Evolutionary conservation across 2,797 vertebrate species (phyloP).

Genomic region (Leptoclinus maculatus): DNA sequence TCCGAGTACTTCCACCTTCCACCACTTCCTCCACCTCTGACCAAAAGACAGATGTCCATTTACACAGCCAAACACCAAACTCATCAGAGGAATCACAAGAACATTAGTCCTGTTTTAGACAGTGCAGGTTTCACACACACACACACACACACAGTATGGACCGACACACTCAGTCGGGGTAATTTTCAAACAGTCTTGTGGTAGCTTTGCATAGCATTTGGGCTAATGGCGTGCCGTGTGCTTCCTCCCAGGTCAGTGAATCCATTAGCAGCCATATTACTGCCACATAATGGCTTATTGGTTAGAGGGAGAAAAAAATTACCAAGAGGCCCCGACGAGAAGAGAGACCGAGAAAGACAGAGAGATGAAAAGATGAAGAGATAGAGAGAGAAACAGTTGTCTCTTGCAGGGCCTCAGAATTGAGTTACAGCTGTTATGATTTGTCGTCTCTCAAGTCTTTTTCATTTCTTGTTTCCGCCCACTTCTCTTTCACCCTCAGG

Average conservation of each 20-base stretch:
- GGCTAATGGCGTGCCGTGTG: constrained; percentile 68
- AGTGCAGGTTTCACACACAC: background rate
- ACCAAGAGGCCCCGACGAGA: constrained; percentile 63
- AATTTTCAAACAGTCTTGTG: constrained; percentile 75
- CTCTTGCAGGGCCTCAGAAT: constrained; percentile 73
- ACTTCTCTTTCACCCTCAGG: constrained; percentile 61
- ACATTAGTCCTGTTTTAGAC: constrained; percentile 33
- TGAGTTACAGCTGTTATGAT: constrained; percentile 84
- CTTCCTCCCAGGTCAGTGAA: constrained; percentile 78
- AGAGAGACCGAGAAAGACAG: constrained; percentile 43
- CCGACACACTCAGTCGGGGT: constrained; percentile 43
- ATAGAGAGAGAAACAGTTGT: constrained; percentile 67
- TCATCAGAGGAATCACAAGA: constrained; percentile 19
- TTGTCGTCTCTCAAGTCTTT: constrained; percentile 77
- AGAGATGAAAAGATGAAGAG: constrained; percentile 53
- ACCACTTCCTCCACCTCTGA: background rate
- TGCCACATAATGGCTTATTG: constrained; percentile 84
- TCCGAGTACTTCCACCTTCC: background rate
- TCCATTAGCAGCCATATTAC: constrained; percentile 84
- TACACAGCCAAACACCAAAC: constrained; percentile 16
- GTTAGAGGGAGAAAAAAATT: constrained; percentile 77
- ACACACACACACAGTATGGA: background rate
- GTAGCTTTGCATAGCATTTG: constrained; percentile 76
- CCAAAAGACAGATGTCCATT: constrained; percentile 36
- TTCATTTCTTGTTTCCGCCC: constrained; percentile 69